Conservation (phyloP, 1,140 invertebrate genomes). For the Antheraea mylitta region DNA sequence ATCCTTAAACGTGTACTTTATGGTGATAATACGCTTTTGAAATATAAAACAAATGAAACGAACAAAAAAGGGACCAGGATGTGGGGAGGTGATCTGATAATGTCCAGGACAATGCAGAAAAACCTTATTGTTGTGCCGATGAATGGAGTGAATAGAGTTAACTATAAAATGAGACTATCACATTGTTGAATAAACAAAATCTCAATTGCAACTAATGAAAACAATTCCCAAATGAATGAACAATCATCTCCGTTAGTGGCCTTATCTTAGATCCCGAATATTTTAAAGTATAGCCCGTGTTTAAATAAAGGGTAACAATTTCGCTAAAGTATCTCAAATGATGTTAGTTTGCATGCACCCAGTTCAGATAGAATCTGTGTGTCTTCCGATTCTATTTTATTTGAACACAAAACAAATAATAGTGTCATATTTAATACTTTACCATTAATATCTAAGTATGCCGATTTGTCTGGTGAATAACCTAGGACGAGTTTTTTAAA, state of each 20-base stretch:
- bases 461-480: constrained; percentile 49
- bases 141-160: background rate
- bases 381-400: constrained; percentile 43
- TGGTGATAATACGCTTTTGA: background rate
- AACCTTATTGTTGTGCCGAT: background rate
- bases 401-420: constrained; percentile 37
- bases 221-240: background rate
- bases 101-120: background rate
- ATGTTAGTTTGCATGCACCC: constrained; percentile 42
- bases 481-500: constrained; percentile 49
- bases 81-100: constrained; percentile 15
- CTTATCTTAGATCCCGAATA: background rate
- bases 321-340: constrained; percentile 1
- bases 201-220: background rate
- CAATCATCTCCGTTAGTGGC: too few species aligned
- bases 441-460: constrained; percentile 49
- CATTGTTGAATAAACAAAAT: background rate
- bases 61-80: constrained; percentile 21
- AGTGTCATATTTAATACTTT: constrained; percentile 50
- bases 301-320: too few species aligned
- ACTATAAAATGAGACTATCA: background rate
- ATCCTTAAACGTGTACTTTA: constrained; percentile 11
- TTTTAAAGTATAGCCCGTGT: too few species aligned
- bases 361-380: constrained; percentile 66
- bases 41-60: constrained; percentile 5